Percentiles rank a stretch among this genome's conserved stretches.
Evolutionary conservation across 2,888 invertebrate species (phyloP).

Genomic region (Tiphia femorata): DNA sequence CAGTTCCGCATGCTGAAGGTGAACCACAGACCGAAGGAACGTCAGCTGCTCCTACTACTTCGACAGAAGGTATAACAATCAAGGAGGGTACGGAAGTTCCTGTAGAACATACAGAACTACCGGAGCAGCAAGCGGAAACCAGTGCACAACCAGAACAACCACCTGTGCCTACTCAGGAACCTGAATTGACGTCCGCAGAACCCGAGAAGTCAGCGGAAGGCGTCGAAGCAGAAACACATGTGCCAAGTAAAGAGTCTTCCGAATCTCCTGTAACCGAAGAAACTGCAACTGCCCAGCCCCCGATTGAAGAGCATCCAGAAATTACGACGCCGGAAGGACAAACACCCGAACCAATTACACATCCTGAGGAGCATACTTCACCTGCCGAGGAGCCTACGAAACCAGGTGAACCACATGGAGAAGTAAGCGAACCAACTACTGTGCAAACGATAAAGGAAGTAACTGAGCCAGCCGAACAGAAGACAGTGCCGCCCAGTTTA

Average conservation of each 20-base stretch:
- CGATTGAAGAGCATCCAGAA: slow-evolving; percentile 16
- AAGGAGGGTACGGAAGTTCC: slow-evolving; percentile 17
- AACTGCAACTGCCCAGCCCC: slow-evolving; percentile 1
- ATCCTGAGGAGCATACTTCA: slow-evolving; percentile 21
- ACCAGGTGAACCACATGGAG: slow-evolving; percentile 13
- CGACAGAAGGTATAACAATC: slow-evolving; percentile 9
- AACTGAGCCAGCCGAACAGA: slow-evolving; percentile 8
- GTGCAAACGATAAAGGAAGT: slow-evolving; percentile 13
- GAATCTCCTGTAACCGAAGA: slow-evolving; percentile 5
- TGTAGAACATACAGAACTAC: slow-evolving; percentile 23
- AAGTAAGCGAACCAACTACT: slow-evolving; percentile 16
- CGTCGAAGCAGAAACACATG: not conserved
- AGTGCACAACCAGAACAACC: slow-evolving; percentile 11
- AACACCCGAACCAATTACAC: slow-evolving; percentile 10
- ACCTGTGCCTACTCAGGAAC: not conserved
- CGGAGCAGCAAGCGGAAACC: slow-evolving; percentile 8
- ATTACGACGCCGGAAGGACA: slow-evolving; percentile 14
- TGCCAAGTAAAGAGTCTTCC: not conserved
- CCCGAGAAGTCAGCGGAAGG: too few species aligned
- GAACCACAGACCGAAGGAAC: slow-evolving; percentile 27
- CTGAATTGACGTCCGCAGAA: too few species aligned
- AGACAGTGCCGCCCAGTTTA: not conserved
- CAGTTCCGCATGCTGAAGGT: slow-evolving; percentile 11
- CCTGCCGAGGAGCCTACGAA: slow-evolving; percentile 16
- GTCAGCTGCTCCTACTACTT: not conserved